Percentiles rank a stretch among this genome's conserved stretches.
phyloP scores from a whole-genome alignment of 2,888 invertebrate species.

The Eristalis tenax region DNA sequence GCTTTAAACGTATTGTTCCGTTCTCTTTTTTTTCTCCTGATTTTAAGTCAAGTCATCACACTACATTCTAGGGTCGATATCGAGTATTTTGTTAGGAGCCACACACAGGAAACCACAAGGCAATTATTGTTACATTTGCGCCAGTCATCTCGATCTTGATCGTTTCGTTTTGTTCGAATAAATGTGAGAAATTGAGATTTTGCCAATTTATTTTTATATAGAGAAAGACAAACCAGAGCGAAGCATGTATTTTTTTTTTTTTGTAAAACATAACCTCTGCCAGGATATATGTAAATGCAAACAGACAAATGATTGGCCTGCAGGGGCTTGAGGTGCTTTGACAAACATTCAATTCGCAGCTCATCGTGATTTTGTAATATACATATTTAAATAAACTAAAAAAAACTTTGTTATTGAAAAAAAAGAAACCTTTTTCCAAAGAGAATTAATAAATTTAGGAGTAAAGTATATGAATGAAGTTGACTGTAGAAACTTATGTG shows the following conservation, averaged over 20 bases:
- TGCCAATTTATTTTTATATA: slow-evolving; percentile 58
- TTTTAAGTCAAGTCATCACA: slow-evolving; percentile 46
- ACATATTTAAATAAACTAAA: slow-evolving; percentile 32
- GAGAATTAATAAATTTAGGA: slow-evolving; percentile 42
- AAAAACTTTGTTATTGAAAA: slow-evolving; percentile 62
- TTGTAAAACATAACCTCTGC: slow-evolving; percentile 36
- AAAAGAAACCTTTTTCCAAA: slow-evolving; percentile 49
- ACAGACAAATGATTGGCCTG: neutral
- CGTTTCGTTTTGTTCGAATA: neutral
- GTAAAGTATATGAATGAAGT: slow-evolving; percentile 20
- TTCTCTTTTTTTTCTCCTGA: neutral
- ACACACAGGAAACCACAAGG: neutral
- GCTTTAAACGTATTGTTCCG: slow-evolving; percentile 41
- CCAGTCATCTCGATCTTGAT: slow-evolving; percentile 23
- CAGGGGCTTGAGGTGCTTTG: slow-evolving; percentile 6
- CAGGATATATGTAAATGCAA: slow-evolving; percentile 27
- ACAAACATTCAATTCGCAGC: slow-evolving; percentile 41
- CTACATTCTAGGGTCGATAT: slow-evolving; percentile 6
- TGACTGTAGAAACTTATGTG: slow-evolving; percentile 44
- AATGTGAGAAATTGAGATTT: slow-evolving; percentile 25
- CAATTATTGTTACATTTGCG: slow-evolving; percentile 7
- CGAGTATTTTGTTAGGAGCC: slow-evolving; percentile 10
- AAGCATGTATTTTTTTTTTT: slow-evolving; percentile 23
- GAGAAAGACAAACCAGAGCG: neutral
- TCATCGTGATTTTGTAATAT: slow-evolving; percentile 67